phyloP scores from a whole-genome alignment of 2,888 invertebrate species.

The Apantesis nais region DNA sequence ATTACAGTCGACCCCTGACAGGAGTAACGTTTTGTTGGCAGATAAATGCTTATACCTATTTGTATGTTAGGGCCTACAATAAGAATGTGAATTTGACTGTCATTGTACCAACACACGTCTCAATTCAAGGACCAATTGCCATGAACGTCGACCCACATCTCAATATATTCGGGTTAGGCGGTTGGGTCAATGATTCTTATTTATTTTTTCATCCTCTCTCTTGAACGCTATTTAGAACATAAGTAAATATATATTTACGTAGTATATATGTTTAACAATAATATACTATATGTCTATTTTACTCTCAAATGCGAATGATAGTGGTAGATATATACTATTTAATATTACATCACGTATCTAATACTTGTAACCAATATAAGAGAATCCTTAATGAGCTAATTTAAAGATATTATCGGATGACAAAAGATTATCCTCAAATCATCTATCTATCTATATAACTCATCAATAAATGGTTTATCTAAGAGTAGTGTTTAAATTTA shows the following conservation, averaged over 20 bases:
- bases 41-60: background rate
- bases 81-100: background rate
- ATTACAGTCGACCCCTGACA: background rate
- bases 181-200: constrained; percentile 2
- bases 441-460: too few species aligned
- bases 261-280: background rate
- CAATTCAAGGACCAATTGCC: constrained; percentile 1
- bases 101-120: background rate
- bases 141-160: constrained; percentile 3
- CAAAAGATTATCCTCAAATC: background rate
- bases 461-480: too few species aligned
- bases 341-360: background rate
- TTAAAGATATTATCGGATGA: too few species aligned
- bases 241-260: constrained; percentile 21
- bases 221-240: constrained; percentile 9
- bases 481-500: too few species aligned
- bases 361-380: background rate
- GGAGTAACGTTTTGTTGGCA: background rate
- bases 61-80: background rate
- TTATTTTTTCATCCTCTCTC: background rate
- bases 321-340: background rate
- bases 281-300: background rate
- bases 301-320: background rate
- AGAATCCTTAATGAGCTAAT: background rate
- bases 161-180: background rate